Percentiles rank a stretch among this genome's conserved stretches.
phyloP scores from a whole-genome alignment of 2,113 vertebrate species.

The Heteronetta atricapilla region DNA sequence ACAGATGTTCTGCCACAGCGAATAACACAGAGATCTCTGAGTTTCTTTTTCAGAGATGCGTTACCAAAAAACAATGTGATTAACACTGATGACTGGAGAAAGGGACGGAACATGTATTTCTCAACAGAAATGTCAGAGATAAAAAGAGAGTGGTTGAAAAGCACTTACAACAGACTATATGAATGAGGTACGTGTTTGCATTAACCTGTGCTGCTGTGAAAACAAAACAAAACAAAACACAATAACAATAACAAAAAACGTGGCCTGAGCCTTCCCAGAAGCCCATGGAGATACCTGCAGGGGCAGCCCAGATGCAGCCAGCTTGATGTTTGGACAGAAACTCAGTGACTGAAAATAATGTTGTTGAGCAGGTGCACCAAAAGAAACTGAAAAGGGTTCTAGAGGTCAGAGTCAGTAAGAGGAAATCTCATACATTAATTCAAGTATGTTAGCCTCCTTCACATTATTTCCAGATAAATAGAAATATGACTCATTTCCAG shows the following conservation, averaged over 20 bases:
- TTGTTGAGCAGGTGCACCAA: background rate
- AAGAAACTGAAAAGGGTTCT: constrained; percentile 4
- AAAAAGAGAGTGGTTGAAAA: background rate
- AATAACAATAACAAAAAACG: background rate
- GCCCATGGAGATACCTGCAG: background rate
- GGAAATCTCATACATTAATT: constrained; percentile 19
- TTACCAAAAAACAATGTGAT: background rate
- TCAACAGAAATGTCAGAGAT: background rate
- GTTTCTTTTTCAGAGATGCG: background rate
- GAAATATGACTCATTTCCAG: constrained; percentile 40
- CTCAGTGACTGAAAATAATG: background rate
- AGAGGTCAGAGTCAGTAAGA: background rate
- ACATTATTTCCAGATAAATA: constrained; percentile 25
- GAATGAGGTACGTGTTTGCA: background rate
- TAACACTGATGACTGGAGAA: background rate
- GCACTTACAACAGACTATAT: background rate
- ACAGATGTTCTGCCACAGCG: accelerated
- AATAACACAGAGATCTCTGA: background rate
- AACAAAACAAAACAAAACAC: background rate
- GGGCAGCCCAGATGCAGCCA: background rate
- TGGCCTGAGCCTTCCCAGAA: background rate
- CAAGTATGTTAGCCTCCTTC: background rate
- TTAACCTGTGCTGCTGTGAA: background rate
- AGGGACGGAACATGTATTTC: background rate
- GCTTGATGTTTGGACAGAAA: background rate